Evolutionary conservation across 2,113 vertebrate genomes (phyloP).

Genomic region (Peucedramus taeniatus): DNA sequence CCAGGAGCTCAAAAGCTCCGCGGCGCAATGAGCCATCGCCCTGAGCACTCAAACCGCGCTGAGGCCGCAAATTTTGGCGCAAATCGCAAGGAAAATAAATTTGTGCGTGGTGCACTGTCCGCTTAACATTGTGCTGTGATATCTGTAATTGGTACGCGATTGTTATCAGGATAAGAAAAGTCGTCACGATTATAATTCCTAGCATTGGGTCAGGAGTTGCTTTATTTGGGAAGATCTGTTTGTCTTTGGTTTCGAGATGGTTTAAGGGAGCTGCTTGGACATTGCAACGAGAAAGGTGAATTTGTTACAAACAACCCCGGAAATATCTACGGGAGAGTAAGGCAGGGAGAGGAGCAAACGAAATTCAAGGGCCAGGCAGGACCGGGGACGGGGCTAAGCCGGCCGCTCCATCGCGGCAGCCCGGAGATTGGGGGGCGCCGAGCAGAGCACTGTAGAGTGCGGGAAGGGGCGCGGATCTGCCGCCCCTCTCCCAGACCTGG

Average conservation of each 20-base stretch:
- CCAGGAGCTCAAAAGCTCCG: neutral
- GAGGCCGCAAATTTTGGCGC: neutral
- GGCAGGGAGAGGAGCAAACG: neutral
- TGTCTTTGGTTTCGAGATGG: neutral
- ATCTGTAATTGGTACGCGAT: neutral
- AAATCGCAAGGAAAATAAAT: neutral
- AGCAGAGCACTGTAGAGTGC: no score
- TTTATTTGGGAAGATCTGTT: neutral
- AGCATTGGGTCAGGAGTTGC: neutral
- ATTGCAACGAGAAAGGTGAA: neutral
- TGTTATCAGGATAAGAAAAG: neutral
- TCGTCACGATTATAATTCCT: neutral
- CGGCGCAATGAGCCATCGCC: fast-evolving
- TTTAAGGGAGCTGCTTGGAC: neutral
- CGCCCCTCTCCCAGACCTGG: neutral
- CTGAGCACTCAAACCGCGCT: fast-evolving
- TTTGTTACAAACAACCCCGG: neutral
- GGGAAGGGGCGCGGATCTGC: no score
- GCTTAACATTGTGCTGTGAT: neutral
- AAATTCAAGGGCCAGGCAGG: neutral
- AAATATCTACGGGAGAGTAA: neutral
- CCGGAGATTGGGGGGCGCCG: neutral
- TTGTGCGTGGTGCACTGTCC: fast-evolving
- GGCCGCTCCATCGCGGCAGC: no score
- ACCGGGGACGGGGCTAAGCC: neutral